Percentiles rank a stretch among this genome's conserved stretches.
Evolutionary conservation across 1,140 invertebrate genomes (phyloP).

Genomic region (Macrotrachela quadricornifera): DNA sequence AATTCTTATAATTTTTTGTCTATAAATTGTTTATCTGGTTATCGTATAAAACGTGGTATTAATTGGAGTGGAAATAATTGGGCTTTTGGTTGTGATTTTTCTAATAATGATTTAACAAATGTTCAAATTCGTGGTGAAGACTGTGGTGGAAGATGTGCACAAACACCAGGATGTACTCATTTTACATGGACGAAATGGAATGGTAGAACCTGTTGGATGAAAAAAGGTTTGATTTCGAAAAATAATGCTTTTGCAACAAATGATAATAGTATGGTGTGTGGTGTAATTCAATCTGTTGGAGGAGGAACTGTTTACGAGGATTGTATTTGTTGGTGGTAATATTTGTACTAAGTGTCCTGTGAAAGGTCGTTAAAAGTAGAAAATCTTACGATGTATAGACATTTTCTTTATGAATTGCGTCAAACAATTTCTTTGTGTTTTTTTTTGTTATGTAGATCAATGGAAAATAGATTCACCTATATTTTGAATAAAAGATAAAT

Average conservation of each 20-base stretch:
- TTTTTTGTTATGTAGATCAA: no score
- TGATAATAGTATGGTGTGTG: not conserved
- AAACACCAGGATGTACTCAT: not conserved
- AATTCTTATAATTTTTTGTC: no score
- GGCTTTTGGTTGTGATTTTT: not conserved
- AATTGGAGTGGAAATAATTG: conserved; percentile 1
- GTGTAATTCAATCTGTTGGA: not conserved
- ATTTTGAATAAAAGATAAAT: no score
- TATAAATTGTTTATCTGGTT: no score
- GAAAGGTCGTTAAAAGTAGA: no score
- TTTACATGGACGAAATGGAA: conserved; percentile 3
- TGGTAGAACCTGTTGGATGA: conserved; percentile 4
- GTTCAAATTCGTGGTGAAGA: not conserved
- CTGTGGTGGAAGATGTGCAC: not conserved
- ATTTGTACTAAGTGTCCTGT: no score
- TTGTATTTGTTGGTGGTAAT: no score
- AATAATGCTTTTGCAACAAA: not conserved
- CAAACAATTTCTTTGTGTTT: no score
- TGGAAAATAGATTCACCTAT: no score
- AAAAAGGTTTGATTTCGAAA: not conserved
- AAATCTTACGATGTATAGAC: no score
- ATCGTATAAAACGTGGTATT: not conserved
- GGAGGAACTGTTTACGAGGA: not conserved
- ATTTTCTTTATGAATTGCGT: no score
- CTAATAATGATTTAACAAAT: not conserved